These are phyloP conservation scores for Plecturocebus donacophilus DNA, from an alignment of 2,113 vertebrate species.

Conservation along the genomic window DNA sequence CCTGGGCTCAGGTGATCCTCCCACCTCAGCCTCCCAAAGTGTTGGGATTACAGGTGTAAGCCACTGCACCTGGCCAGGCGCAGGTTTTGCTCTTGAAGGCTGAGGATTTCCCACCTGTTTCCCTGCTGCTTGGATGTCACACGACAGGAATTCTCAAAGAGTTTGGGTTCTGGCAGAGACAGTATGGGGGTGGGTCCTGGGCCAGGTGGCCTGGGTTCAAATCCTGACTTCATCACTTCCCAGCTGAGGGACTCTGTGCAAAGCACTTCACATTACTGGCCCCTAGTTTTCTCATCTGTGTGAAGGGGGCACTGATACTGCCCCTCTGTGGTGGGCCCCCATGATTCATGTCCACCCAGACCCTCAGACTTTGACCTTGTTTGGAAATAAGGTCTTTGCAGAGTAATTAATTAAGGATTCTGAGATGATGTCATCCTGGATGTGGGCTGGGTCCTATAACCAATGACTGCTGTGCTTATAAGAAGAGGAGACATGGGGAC, in stretches of 20 bases:
- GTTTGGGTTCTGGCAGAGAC: neutral
- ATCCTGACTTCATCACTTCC: neutral
- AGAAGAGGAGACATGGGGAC: neutral
- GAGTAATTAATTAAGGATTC: neutral
- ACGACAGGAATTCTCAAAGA: neutral
- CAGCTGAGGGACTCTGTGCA: neutral
- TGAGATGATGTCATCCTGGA: neutral
- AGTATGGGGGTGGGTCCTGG: neutral
- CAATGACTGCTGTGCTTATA: neutral
- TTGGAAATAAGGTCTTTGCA: neutral
- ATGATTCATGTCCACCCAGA: neutral
- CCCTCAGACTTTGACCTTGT: neutral
- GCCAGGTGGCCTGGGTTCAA: neutral
- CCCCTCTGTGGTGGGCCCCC: neutral
- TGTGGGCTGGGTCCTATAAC: neutral
- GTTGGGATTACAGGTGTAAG: too few species aligned
- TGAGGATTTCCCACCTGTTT: rapidly evolving
- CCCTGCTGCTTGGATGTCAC: rapidly evolving
- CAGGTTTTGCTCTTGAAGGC: rapidly evolving
- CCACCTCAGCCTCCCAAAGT: too few species aligned
- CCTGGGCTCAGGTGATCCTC: too few species aligned
- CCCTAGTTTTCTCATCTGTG: neutral
- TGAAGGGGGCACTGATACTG: neutral
- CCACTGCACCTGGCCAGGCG: neutral
- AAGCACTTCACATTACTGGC: neutral